These are phyloP conservation scores for Graphium colonna DNA, from an alignment of 2,888 invertebrate species.

Conservation along the genomic window DNA sequence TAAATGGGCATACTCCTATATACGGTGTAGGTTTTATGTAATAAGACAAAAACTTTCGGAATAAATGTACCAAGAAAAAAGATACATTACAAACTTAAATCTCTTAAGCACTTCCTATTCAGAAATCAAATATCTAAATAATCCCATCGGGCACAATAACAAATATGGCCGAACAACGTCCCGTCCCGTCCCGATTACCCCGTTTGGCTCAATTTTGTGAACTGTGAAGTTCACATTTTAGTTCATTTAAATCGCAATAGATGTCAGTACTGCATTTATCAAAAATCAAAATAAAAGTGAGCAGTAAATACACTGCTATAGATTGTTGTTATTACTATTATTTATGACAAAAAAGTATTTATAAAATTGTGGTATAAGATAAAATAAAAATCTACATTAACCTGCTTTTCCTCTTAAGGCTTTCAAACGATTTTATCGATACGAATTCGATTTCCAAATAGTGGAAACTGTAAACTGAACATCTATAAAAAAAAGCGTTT, in stretches of 20 bases:
- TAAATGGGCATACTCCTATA: conserved; percentile 61
- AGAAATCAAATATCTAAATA: conserved; percentile 80
- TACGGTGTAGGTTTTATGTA: conserved; percentile 47
- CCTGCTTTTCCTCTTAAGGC: too few relatives aligned
- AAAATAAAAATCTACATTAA: too few relatives aligned
- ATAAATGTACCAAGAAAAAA: conserved; percentile 50
- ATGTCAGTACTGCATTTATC: conserved; percentile 3
- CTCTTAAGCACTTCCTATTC: conserved; percentile 45
- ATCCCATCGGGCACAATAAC: conserved; percentile 85
- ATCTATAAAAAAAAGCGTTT: too few relatives aligned
- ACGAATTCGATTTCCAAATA: too few relatives aligned
- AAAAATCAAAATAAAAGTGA: neutral
- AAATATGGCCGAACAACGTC: conserved; percentile 84
- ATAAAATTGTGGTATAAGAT: neutral
- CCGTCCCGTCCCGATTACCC: conserved; percentile 27
- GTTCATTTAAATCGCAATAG: conserved; percentile 4
- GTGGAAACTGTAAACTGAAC: too few relatives aligned
- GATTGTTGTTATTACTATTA: too few relatives aligned
- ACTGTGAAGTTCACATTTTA: conserved; percentile 19
- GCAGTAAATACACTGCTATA: too few relatives aligned
- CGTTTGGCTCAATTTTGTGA: conserved; percentile 10
- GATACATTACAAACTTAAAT: conserved; percentile 67
- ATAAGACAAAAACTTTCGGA: conserved; percentile 46
- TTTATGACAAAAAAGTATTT: too few relatives aligned
- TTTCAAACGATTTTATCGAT: too few relatives aligned